Evolutionary conservation across 2,888 invertebrate species (phyloP), one percentile per base, ranked within the genome.

Genomic region (Hermodice carunculata): DNA sequence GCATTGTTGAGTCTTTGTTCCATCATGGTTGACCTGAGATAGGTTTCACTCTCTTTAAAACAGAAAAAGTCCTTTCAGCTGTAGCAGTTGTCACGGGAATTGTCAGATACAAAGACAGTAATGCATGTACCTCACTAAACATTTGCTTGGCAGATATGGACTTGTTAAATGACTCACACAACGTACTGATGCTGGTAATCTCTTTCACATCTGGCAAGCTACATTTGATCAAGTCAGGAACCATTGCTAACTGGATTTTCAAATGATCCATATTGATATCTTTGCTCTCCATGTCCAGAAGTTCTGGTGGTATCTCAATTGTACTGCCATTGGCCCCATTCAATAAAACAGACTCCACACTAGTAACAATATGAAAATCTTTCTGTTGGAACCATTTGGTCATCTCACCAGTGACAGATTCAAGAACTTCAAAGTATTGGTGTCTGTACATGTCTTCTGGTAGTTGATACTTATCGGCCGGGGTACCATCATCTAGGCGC

Each of bases 31-130:
- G 22, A 19, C 17, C 56, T n/a, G n/a, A 56, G 42, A 42, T 40
- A 56, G 17, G 56, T 56, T 56, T 56, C 5, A 56, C 14, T 3
- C 56, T n/a, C 22, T 32, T n/a, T 14, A 56, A n/a, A 22, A n/a
- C 56, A 19, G 56, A 42, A 24, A 56, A 56, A 4, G 56, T 40
- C 6, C 56, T 3, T 28, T 56, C 37, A 29, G 56, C 56, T 42
- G 56, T 42, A 4, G 56, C 37, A n/a, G 42, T 42, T 56, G 56
- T 24, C 2, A 56, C 56, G 14, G 56, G 56, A 14, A 56, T 56
- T 40, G 56, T 56, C 6, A 56, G 24, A 6, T 24, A 56, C 24
- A 56, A 6, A 14, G n/a, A 17, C 5, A 51, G 11, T 19, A 51
- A 29, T 19, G 26, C 29, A 8, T 29, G 6, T 8, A 22, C 24